Conservation (phyloP, 2,888 invertebrate genomes). For the Litoditis marina region DNA sequence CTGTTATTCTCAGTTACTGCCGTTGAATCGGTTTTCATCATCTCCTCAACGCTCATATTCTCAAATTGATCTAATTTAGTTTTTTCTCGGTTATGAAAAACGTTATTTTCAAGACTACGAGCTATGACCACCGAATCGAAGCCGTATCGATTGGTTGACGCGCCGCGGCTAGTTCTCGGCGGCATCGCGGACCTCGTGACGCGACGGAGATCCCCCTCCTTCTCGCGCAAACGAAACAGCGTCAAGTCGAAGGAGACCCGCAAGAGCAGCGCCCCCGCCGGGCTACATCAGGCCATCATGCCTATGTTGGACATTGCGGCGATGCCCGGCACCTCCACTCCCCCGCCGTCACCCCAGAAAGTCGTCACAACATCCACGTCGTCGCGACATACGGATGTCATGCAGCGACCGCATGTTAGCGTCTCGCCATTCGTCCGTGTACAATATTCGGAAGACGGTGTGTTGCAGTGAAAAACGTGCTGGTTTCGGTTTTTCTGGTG, state of each 20-base stretch:
- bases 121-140: background rate
- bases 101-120: background rate
- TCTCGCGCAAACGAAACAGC: slow-evolving; percentile 21
- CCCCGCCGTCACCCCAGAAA: slow-evolving; percentile 4
- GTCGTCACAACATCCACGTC: background rate
- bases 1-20: background rate
- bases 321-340: slow-evolving; percentile 5
- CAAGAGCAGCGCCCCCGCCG: slow-evolving; percentile 35
- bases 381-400: background rate
- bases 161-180: slow-evolving; percentile 14
- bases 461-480: background rate
- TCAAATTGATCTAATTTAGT: too few species aligned
- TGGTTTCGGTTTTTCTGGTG: too few species aligned
- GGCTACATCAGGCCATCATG: slow-evolving; percentile 27
- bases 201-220: slow-evolving; percentile 28
- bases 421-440: slow-evolving; percentile 6
- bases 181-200: slow-evolving; percentile 32
- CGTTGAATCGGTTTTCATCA: background rate
- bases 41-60: too few species aligned
- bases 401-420: background rate
- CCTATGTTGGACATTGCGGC: slow-evolving; percentile 34
- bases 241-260: slow-evolving; percentile 19
- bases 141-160: background rate
- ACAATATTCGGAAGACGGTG: slow-evolving; percentile 5
- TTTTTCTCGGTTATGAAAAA: background rate